These are phyloP conservation scores for Lycocerus yunnanus DNA, from an alignment of 2,888 invertebrate genomes.

Conservation along the genomic window DNA sequence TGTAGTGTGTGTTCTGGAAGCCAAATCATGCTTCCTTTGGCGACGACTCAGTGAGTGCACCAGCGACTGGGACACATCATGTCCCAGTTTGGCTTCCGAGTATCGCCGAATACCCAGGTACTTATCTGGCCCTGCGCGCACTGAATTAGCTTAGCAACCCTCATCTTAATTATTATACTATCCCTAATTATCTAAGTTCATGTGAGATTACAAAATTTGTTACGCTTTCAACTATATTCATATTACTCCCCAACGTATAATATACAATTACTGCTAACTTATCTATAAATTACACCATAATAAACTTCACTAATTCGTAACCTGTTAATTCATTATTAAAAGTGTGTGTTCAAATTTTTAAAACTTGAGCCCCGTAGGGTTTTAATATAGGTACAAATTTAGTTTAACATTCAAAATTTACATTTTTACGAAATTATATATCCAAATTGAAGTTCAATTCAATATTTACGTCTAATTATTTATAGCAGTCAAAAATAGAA, in stretches of 20 bases:
- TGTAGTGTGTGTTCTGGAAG: conserved; percentile 43
- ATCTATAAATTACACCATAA: not conserved
- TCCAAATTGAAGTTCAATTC: not conserved
- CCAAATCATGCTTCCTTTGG: conserved; percentile 53
- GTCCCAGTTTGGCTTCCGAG: conserved; percentile 71
- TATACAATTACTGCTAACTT: not conserved
- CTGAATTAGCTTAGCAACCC: conserved; percentile 21
- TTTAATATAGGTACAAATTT: not conserved
- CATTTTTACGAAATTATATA: not conserved
- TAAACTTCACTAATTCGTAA: not conserved
- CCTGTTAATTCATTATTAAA: not conserved
- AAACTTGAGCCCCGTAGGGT: not conserved
- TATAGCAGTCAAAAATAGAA: not conserved
- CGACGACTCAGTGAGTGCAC: conserved; percentile 54
- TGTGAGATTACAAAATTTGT: conserved; percentile 1
- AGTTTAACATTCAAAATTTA: not conserved
- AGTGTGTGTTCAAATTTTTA: not conserved
- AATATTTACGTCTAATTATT: not conserved
- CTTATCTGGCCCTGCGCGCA: conserved; percentile 33
- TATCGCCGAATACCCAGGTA: conserved; percentile 70
- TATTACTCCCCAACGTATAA: not conserved
- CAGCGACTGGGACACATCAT: conserved; percentile 62
- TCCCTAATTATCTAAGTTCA: conserved; percentile 3
- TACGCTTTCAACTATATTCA: not conserved
- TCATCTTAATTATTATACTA: conserved; percentile 18